phyloP scores from a whole-genome alignment of 2,113 vertebrate genomes.

The Spea bombifrons region DNA sequence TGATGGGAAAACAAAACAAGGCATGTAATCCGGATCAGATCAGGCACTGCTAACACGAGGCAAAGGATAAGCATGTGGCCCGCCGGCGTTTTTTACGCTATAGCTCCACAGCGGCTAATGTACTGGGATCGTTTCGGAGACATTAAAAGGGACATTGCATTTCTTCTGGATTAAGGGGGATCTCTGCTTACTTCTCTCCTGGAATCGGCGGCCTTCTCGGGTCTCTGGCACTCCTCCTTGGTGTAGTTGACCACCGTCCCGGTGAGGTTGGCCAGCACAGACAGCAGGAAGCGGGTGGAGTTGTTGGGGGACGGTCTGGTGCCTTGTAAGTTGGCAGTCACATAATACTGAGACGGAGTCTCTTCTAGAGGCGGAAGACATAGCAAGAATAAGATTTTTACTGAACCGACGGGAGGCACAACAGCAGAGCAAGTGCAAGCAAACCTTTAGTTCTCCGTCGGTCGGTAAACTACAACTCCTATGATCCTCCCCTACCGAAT shows the following conservation, averaged over 20 bases:
- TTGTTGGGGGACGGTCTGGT: constrained; percentile 57
- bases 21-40: neutral
- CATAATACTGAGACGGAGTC: constrained; percentile 77
- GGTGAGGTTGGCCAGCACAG: constrained; percentile 82
- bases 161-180: neutral
- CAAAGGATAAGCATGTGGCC: no score
- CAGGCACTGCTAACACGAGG: neutral
- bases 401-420: neutral
- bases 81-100: no score
- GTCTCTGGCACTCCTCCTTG: constrained; percentile 76
- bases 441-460: no score
- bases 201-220: constrained; percentile 58
- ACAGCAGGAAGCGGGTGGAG: constrained; percentile 73
- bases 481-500: no score
- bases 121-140: neutral
- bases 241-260: constrained; percentile 69
- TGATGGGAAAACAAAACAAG: constrained; percentile 51
- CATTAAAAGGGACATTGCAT: no score
- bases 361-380: constrained; percentile 59
- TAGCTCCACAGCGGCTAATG: neutral
- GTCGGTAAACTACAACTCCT: no score
- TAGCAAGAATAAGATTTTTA: neutral
- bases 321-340: constrained; percentile 60
- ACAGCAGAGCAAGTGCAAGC: no score
- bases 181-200: constrained; percentile 71